A percentile compares a stretch with the other conserved stretches of the same genome.
Conservation (phyloP, 1,140 invertebrate genomes). For the Papilio polyxenes region DNA sequence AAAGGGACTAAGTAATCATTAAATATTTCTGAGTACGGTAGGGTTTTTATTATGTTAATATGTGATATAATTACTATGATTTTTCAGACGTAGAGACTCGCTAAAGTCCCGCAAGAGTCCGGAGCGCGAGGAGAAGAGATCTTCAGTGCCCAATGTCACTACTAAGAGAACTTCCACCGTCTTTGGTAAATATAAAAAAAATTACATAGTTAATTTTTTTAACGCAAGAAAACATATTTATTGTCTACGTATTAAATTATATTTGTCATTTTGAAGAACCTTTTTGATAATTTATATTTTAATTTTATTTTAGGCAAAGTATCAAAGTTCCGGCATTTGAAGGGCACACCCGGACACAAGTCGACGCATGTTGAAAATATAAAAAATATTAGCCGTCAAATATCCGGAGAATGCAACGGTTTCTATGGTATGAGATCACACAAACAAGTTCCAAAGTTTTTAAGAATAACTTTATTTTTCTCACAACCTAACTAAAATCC, state of each 20-base stretch:
- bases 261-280: neutral
- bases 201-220: conserved; percentile 12
- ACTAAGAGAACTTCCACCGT: conserved; percentile 92
- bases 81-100: conserved; percentile 81
- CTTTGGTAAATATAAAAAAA: conserved; percentile 83
- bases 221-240: too few relatives aligned
- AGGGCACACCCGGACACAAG: conserved; percentile 94
- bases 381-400: conserved; percentile 92
- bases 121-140: conserved; percentile 74
- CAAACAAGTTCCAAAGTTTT: too few relatives aligned
- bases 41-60: too few relatives aligned
- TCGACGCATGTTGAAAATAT: conserved; percentile 96
- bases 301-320: conserved; percentile 85
- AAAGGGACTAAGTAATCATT: too few relatives aligned
- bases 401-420: conserved; percentile 96
- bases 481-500: too few relatives aligned
- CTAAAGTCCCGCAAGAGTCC: conserved; percentile 81
- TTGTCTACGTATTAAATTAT: too few relatives aligned
- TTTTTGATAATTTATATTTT: neutral
- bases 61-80: neutral
- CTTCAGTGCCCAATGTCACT: conserved; percentile 74
- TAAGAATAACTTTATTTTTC: too few relatives aligned
- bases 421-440: conserved; percentile 86
- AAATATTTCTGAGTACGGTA: too few relatives aligned
- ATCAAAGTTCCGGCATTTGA: conserved; percentile 96